Evolutionary conservation across 2,797 vertebrate species (phyloP).

Genomic region (Tragelaphus oryx): DNA sequence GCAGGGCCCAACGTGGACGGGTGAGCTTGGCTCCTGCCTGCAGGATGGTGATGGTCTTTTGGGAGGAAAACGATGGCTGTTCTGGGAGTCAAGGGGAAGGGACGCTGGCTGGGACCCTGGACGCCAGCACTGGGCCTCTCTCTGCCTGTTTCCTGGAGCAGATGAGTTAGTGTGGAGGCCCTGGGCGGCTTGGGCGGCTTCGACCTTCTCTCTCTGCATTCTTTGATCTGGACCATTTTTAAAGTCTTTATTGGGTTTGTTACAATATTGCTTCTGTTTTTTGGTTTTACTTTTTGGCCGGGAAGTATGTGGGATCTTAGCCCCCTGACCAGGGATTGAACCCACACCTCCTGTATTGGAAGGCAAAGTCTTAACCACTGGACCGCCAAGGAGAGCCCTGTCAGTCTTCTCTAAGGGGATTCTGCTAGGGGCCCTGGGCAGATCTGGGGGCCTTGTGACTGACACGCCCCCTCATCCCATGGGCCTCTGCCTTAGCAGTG

Average conservation of each 20-base stretch:
- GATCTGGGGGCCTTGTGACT: background rate
- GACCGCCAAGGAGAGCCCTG: background rate
- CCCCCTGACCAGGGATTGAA: background rate
- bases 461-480: rapidly evolving
- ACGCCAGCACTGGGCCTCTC: rapidly evolving
- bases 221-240: background rate
- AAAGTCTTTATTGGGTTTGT: background rate
- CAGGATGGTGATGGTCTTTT: background rate
- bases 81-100: background rate
- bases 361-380: background rate
- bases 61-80: background rate
- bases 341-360: background rate
- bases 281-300: background rate
- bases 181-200: background rate
- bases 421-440: background rate
- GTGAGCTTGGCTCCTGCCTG: background rate
- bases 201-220: background rate
- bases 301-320: background rate
- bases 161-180: rapidly evolving
- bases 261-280: background rate
- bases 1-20: rapidly evolving
- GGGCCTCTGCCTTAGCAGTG: background rate
- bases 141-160: background rate
- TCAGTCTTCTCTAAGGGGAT: background rate
- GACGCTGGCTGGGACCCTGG: background rate